A percentile compares a stretch with the other conserved stretches of the same genome.
phyloP scores from a whole-genome alignment of 2,113 vertebrate genomes.

The Burhinus oedicnemus region DNA sequence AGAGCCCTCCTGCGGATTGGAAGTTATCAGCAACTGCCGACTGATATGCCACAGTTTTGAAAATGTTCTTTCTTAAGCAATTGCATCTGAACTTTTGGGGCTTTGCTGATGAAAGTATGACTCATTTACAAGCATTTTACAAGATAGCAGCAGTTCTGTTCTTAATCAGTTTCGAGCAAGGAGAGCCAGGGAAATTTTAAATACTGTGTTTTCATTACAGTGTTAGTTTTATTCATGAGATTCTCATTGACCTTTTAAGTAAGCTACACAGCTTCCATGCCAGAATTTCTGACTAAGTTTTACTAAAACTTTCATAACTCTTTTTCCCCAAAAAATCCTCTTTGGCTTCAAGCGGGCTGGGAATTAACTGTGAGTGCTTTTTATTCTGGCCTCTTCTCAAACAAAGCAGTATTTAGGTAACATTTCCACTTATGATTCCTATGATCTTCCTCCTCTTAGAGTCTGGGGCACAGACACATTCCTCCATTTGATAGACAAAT shows the following conservation, averaged over 20 bases:
- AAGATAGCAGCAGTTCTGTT: constrained; percentile 27
- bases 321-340: not conserved
- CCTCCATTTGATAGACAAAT: not conserved
- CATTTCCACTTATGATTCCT: not conserved
- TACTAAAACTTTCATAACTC: not conserved
- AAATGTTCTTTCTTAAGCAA: constrained; percentile 45
- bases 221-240: constrained; percentile 50
- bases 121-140: constrained; percentile 28
- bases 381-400: not conserved
- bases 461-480: not conserved
- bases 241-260: constrained; percentile 60
- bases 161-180: constrained; percentile 24
- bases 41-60: not conserved
- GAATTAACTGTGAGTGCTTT: not conserved
- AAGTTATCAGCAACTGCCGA: constrained; percentile 20
- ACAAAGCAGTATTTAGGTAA: not conserved
- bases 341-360: not conserved
- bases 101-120: constrained; percentile 33
- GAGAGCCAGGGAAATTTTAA: constrained; percentile 53
- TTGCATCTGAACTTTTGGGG: constrained; percentile 45
- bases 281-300: constrained; percentile 37
- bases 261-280: not conserved
- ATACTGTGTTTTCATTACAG: constrained; percentile 42
- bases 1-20: not conserved
- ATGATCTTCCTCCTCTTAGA: not conserved